A percentile compares a stretch with the other conserved stretches of the same genome.
Conservation (phyloP, 2,888 invertebrate genomes). For the Drosophila subquinaria region DNA sequence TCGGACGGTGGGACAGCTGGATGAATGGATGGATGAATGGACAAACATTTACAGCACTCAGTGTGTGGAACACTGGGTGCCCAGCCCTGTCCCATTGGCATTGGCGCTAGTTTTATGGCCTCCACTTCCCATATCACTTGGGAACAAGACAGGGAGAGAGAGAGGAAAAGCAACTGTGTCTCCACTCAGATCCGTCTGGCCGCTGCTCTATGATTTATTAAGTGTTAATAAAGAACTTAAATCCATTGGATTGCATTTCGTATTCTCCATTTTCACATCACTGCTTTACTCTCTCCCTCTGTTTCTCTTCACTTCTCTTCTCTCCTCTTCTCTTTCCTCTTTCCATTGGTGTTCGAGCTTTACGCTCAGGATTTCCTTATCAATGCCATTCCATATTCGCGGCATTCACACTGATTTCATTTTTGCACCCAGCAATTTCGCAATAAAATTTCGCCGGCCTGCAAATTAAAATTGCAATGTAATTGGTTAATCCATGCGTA, state of each 20-base stretch:
- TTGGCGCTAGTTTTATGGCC: constrained; percentile 76
- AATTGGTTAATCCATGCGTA: constrained; percentile 85
- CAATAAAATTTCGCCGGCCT: constrained; percentile 83
- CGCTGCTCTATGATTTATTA: constrained; percentile 81
- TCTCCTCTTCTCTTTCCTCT: constrained; percentile 14
- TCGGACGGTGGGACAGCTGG: constrained; percentile 34
- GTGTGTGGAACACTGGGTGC: constrained; percentile 9
- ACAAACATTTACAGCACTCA: constrained; percentile 69
- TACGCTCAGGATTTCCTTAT: constrained; percentile 79
- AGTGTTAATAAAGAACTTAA: constrained; percentile 85
- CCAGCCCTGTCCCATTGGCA: constrained; percentile 29
- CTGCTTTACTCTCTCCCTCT: constrained; percentile 25
- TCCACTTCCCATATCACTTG: constrained; percentile 66
- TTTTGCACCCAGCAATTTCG: constrained; percentile 77
- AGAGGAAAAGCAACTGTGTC: not conserved
- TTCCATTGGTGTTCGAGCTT: constrained; percentile 17
- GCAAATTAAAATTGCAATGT: constrained; percentile 85
- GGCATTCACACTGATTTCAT: constrained; percentile 69
- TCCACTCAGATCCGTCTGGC: constrained; percentile 30
- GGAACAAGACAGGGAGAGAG: not conserved
- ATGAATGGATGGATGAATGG: constrained; percentile 54
- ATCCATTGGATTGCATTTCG: constrained; percentile 80
- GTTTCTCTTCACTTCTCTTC: constrained; percentile 9
- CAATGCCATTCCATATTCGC: constrained; percentile 79
- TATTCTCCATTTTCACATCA: constrained; percentile 49